Evolutionary conservation across 2,888 invertebrate genomes (phyloP).

Genomic region (Cataglyphis livida): DNA sequence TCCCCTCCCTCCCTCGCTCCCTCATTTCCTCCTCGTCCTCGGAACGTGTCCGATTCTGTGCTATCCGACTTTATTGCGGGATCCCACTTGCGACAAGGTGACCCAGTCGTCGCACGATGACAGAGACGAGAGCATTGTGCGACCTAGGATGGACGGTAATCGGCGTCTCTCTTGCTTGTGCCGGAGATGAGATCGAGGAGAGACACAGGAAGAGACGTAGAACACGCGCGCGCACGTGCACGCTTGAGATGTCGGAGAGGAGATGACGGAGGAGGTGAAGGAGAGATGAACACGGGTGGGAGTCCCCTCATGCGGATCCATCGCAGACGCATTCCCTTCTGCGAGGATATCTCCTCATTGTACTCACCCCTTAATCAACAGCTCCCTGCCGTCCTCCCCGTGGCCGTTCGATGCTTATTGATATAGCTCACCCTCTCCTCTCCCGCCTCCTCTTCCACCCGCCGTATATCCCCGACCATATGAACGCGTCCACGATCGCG

Average conservation of each 20-base stretch:
- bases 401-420: conserved; percentile 81
- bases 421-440: conserved; percentile 74
- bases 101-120: conserved; percentile 73
- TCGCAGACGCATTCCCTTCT: conserved; percentile 75
- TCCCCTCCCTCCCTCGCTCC: background rate
- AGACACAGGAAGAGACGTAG: conserved; percentile 49
- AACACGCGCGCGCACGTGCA: conserved; percentile 17
- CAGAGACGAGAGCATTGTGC: conserved; percentile 72
- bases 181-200: conserved; percentile 67
- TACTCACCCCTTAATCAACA: conserved; percentile 80
- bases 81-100: conserved; percentile 71
- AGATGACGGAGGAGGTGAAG: conserved; percentile 31
- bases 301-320: conserved; percentile 71
- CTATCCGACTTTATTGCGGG: conserved; percentile 56
- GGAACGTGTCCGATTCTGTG: conserved; percentile 13
- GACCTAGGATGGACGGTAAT: conserved; percentile 70
- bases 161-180: conserved; percentile 69
- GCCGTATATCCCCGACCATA: conserved; percentile 1
- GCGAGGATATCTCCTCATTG: conserved; percentile 78
- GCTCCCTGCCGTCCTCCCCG: conserved; percentile 76
- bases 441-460: conserved; percentile 34
- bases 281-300: conserved; percentile 53
- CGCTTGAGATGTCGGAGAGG: background rate
- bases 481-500: conserved; percentile 28
- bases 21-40: background rate